Evolutionary conservation across 2,888 invertebrate genomes (phyloP), one percentile per base, ranked within the genome.

Genomic region (Chymomyza amoena): DNA sequence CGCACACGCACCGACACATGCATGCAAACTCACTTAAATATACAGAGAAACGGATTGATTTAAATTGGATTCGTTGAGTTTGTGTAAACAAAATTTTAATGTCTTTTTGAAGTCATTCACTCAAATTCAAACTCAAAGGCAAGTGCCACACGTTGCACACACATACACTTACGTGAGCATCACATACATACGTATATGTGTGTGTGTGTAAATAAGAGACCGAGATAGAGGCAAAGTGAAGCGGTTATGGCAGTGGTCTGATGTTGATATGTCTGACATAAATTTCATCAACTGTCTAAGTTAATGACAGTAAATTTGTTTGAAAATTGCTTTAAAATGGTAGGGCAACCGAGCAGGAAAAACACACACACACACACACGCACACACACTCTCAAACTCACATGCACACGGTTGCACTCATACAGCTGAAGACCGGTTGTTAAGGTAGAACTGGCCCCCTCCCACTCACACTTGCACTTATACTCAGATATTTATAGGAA

Each of bases 271-370:
- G 84, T 78, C 88, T 88, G 84, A 88, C 84, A 84, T 84, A 84
- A 84, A 84, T 84, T 84, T 84, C 84, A 88, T 88, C 84, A 84
- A 84, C 88, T 84, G 84, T 84, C 84, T 88, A 84, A 88, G 84
- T 84, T 84, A 84, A 84, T 84, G 84, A 84, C 84, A 84, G 88
- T 88, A 84, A 84, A 84, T 84, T 84, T 84, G 84, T 87, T 84
- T 84, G 87, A 84, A 84, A 84, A 87, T 84, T 88, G 87, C 84
- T 84, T 84, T 88, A 84, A 84, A 84, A 84, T 88, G 85, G 85
- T 85, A 88, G 80, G 83, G 80, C 88, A 84, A 87, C 88, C 87
- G 80, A 78, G 76, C 87, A 84, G 74, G 73, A 87, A 82, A 87
- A 76, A 64, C 66, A 73, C 76, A 64, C 62, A 63, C 28, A 60